Percentiles rank a stretch among this genome's conserved stretches.
phyloP scores from a whole-genome alignment of 1,140 invertebrate genomes.

The Drosophila kepulauana region DNA sequence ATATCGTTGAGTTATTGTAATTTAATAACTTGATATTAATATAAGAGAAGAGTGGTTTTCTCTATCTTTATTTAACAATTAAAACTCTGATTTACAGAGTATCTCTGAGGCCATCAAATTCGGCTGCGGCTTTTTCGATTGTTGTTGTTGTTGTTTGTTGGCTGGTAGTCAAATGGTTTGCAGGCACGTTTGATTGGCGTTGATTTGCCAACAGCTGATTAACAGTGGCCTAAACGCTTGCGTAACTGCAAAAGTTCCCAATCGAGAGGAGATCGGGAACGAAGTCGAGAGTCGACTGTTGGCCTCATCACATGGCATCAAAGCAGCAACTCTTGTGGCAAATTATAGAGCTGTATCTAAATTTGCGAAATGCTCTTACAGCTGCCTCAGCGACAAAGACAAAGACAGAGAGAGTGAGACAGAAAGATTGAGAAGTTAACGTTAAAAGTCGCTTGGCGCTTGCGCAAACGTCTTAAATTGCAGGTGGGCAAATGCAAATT shows the following conservation, averaged over 20 bases:
- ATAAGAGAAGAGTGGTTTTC: too few species aligned
- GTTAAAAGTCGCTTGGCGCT: conserved; percentile 44
- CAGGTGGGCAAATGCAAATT: conserved; percentile 80
- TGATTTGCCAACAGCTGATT: conserved; percentile 58
- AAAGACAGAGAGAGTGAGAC: too few species aligned
- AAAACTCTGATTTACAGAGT: background rate
- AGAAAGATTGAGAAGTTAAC: conserved; percentile 13
- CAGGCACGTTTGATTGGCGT: conserved; percentile 39
- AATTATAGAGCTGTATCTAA: conserved; percentile 39
- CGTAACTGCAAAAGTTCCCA: conserved; percentile 29
- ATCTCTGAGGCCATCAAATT: background rate
- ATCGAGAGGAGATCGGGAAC: conserved; percentile 7
- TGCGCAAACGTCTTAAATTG: conserved; percentile 73
- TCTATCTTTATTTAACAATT: too few species aligned
- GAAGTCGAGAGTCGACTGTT: background rate
- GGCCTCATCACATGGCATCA: conserved; percentile 5
- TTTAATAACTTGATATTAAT: too few species aligned
- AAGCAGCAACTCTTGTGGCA: conserved; percentile 1
- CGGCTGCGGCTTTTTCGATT: background rate
- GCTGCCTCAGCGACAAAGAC: background rate
- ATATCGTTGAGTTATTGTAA: too few species aligned
- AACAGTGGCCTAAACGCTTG: conserved; percentile 54
- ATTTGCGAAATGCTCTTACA: conserved; percentile 17
- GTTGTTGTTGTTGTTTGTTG: background rate
- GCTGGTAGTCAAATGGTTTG: conserved; percentile 12